Evolutionary conservation across 2,888 invertebrate species (phyloP).

Genomic region (Charanyca ferruginea): DNA sequence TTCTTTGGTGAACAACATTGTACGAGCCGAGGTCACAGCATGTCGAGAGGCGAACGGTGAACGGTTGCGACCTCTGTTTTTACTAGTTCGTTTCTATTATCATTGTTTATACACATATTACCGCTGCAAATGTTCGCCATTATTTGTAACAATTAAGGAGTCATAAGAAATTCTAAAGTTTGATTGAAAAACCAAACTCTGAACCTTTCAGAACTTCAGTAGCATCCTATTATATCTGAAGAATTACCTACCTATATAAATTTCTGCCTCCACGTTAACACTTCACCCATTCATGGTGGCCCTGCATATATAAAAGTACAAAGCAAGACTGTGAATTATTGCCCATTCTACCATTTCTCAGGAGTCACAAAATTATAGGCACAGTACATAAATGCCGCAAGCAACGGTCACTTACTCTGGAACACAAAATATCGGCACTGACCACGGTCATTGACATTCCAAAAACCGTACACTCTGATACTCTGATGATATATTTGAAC

Average conservation of each 20-base stretch:
- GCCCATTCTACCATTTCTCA: slow-evolving; percentile 37
- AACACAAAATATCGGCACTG: slow-evolving; percentile 41
- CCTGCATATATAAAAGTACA: slow-evolving; percentile 8
- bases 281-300: neutral
- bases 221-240: neutral
- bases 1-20: slow-evolving; percentile 55
- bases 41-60: slow-evolving; percentile 53
- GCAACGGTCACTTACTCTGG: slow-evolving; percentile 46
- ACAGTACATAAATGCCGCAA: slow-evolving; percentile 41
- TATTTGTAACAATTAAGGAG: neutral
- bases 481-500: slow-evolving; percentile 31
- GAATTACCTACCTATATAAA: neutral
- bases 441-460: slow-evolving; percentile 58
- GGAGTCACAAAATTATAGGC: slow-evolving; percentile 47
- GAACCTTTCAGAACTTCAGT: neutral
- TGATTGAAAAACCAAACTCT: neutral
- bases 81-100: slow-evolving; percentile 27
- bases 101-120: slow-evolving; percentile 30
- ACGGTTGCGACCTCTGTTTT: slow-evolving; percentile 57
- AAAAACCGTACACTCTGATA: slow-evolving; percentile 27
- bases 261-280: neutral
- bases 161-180: neutral
- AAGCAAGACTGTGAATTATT: slow-evolving; percentile 23
- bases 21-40: slow-evolving; percentile 56
- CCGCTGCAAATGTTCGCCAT: neutral